Evolutionary conservation across 1,140 invertebrate species (phyloP).

Genomic region (Temnothorax curvispinosus): DNA sequence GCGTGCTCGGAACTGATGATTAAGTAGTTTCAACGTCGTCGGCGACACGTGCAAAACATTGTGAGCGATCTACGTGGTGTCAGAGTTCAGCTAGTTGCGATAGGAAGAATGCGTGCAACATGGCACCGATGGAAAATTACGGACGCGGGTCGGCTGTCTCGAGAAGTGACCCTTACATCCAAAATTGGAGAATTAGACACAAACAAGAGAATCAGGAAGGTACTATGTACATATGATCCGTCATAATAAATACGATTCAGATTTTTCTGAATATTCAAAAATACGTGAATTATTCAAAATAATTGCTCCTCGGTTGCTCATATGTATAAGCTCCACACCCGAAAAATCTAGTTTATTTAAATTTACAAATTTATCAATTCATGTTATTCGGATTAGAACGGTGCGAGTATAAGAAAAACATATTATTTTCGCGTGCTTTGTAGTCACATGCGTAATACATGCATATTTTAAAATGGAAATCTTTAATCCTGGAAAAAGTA

Average conservation of each 20-base stretch:
- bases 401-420: not conserved
- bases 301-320: not conserved
- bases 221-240: too few species aligned
- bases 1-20: not conserved
- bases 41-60: conserved; percentile 15
- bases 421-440: not conserved
- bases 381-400: not conserved
- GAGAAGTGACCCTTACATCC: too few species aligned
- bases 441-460: too few species aligned
- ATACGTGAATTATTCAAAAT: not conserved
- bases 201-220: too few species aligned
- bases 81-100: conserved; percentile 4
- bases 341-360: not conserved
- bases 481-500: not conserved
- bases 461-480: too few species aligned
- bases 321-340: too few species aligned
- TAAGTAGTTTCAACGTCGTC: not conserved
- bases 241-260: not conserved
- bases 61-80: not conserved
- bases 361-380: too few species aligned
- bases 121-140: conserved; percentile 62
- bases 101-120: conserved; percentile 37
- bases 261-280: not conserved
- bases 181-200: too few species aligned
- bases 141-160: too few species aligned